phyloP scores from a whole-genome alignment of 2,888 invertebrate genomes.

The Melitaea athalia region DNA sequence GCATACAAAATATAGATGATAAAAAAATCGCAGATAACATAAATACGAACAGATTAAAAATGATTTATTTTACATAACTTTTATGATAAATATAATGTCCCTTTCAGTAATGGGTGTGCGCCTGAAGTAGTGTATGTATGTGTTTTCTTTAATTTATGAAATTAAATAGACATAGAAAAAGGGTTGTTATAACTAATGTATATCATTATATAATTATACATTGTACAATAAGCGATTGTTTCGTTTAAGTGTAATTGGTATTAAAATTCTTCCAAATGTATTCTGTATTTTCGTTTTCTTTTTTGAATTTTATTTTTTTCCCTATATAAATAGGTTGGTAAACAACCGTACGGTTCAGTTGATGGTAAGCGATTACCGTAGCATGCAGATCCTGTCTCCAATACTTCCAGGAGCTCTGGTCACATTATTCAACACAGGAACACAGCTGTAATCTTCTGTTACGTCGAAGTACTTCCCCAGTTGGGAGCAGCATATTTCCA shows the following conservation, averaged over 20 bases:
- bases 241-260: constrained; percentile 60
- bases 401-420: too few relatives aligned
- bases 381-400: too few relatives aligned
- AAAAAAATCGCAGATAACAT: too few relatives aligned
- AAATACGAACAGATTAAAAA: not conserved
- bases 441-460: too few relatives aligned
- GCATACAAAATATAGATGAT: too few relatives aligned
- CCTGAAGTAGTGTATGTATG: constrained; percentile 10
- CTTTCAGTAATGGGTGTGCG: constrained; percentile 21
- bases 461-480: too few relatives aligned
- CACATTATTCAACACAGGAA: too few relatives aligned
- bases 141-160: constrained; percentile 21
- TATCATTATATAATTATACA: constrained; percentile 48
- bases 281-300: constrained; percentile 15
- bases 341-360: too few relatives aligned
- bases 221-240: constrained; percentile 48
- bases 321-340: too few relatives aligned
- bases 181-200: constrained; percentile 48
- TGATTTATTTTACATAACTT: not conserved
- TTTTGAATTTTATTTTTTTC: not conserved
- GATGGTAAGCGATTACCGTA: too few relatives aligned
- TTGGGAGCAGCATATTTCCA: too few relatives aligned
- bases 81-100: not conserved
- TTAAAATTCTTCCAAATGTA: constrained; percentile 72
- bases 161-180: constrained; percentile 34